Percentiles rank a stretch among this genome's conserved stretches.
Conservation (phyloP, 2,797 vertebrate genomes). For the Scarus forsteni region DNA sequence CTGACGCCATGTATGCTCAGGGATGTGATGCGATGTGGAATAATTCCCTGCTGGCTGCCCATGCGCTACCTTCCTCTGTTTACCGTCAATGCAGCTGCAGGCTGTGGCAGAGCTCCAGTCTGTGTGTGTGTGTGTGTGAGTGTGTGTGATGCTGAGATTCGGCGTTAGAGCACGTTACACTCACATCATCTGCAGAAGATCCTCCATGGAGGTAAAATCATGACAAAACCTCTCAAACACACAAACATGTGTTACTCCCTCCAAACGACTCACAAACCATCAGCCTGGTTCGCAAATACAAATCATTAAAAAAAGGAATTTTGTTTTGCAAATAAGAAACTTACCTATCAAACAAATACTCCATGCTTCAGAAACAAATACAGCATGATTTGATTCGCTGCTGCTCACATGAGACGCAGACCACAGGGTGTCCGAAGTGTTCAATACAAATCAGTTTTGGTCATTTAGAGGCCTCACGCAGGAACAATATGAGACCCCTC, state of each 20-base stretch:
- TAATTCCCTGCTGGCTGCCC: conserved; percentile 79
- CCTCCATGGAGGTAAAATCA: not conserved
- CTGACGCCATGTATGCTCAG: conserved; percentile 73
- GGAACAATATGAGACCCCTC: not conserved
- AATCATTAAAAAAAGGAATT: too few species aligned
- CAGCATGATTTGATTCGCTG: conserved; percentile 3
- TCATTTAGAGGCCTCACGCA: too few species aligned
- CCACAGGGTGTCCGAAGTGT: not conserved
- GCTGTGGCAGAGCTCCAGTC: conserved; percentile 46
- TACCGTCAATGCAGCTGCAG: conserved; percentile 79
- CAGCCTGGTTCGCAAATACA: too few species aligned
- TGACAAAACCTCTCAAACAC: too few species aligned
- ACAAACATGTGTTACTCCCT: too few species aligned
- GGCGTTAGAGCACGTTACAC: conserved; percentile 23
- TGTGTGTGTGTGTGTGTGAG: conserved; percentile 19
- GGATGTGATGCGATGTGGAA: conserved; percentile 82
- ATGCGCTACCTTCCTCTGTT: conserved; percentile 81
- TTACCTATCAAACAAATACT: too few species aligned
- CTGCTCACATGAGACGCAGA: conserved; percentile 2
- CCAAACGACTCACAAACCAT: too few species aligned
- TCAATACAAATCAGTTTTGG: too few species aligned
- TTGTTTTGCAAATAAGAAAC: too few species aligned
- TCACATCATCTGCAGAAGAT: conserved; percentile 21
- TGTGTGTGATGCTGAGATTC: conserved; percentile 38
- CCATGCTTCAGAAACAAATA: too few species aligned